Conservation (phyloP, 2,113 vertebrate species). For the Heterotis niloticus region DNA sequence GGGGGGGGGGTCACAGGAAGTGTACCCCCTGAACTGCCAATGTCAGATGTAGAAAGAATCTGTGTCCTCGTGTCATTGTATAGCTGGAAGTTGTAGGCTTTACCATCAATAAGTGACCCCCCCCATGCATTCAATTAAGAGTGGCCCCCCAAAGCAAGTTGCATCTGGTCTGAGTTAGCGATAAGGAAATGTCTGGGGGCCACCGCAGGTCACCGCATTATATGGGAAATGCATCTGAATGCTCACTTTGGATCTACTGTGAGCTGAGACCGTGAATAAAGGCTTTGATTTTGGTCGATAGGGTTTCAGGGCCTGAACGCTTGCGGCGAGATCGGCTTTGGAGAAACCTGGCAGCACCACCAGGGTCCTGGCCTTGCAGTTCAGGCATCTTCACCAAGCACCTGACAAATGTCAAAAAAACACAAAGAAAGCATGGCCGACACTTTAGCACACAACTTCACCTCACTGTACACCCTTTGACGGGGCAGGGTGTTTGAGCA, state of each 20-base stretch:
- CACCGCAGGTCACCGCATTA: conserved; percentile 26
- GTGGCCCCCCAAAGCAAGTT: background rate
- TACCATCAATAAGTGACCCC: background rate
- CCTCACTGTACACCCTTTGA: background rate
- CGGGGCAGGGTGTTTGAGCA: too few relatives aligned
- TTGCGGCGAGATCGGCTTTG: background rate
- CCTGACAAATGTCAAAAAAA: too few relatives aligned
- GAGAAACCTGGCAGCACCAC: background rate
- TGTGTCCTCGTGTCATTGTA: too few relatives aligned
- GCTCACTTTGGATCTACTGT: background rate
- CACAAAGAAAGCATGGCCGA: too few relatives aligned
- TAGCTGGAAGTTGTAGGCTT: too few relatives aligned
- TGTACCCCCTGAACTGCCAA: background rate
- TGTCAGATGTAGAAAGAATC: too few relatives aligned
- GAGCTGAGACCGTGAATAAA: background rate
- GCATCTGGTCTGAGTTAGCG: conserved; percentile 50
- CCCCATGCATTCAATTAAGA: background rate
- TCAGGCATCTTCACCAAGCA: too few relatives aligned
- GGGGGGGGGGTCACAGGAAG: background rate
- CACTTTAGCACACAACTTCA: background rate
- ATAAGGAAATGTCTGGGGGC: conserved; percentile 32
- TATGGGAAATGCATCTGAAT: conserved; percentile 28
- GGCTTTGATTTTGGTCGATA: conserved; percentile 35
- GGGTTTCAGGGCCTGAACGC: background rate
- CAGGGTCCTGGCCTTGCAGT: too few relatives aligned